Conservation (phyloP, 2,888 invertebrate species). For the Orthosia cruda region DNA sequence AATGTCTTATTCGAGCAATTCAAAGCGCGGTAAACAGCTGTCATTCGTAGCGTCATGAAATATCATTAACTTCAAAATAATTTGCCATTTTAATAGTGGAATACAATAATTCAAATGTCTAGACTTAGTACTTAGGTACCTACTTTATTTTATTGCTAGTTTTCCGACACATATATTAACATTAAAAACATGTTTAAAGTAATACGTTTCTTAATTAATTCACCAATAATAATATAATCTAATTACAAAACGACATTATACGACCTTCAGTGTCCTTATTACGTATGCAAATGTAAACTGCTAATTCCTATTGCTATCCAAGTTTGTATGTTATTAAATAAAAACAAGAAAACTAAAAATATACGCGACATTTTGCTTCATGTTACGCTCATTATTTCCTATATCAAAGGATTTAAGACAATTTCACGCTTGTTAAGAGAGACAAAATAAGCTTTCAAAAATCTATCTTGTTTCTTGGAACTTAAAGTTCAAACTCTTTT, state of each 20-base stretch:
- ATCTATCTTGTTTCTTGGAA: background rate
- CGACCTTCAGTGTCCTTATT: conserved; percentile 33
- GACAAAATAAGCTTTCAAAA: background rate
- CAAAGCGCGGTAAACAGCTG: too few species aligned
- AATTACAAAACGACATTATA: conserved; percentile 23
- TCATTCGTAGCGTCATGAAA: background rate
- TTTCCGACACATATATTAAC: conserved; percentile 5
- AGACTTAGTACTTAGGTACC: too few species aligned
- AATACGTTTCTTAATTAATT: conserved; percentile 29
- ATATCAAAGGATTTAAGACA: background rate
- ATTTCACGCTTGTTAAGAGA: background rate
- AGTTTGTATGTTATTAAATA: conserved; percentile 10
- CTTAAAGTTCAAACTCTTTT: conserved; percentile 5
- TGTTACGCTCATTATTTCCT: conserved; percentile 6
- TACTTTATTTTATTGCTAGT: background rate
- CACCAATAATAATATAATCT: conserved; percentile 25
- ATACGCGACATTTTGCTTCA: background rate
- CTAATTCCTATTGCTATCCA: conserved; percentile 23
- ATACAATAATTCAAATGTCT: background rate
- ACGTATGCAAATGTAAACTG: conserved; percentile 42
- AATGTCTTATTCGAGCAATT: too few species aligned
- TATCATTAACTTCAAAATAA: background rate
- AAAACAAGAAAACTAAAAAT: conserved; percentile 13
- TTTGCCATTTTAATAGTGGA: background rate
- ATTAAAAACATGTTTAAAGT: conserved; percentile 3